Base-by-base conservation (phyloP, 2,797 vertebrate species). In the Oryzias dopingdopingensis region DNA sequence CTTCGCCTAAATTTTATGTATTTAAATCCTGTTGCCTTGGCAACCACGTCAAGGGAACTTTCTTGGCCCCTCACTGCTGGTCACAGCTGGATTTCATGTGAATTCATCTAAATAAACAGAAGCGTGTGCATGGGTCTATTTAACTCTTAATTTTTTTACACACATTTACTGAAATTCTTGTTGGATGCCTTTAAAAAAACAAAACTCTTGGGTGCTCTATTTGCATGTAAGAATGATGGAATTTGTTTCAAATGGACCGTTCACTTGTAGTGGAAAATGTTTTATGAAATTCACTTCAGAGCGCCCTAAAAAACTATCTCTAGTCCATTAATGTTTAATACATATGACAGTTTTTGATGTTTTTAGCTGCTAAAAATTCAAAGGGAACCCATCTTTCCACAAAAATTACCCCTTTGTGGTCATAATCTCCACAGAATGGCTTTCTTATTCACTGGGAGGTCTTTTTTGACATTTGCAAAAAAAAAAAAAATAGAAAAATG, bases 321-420 rank as follows among this genome's bases (percentile, higher is more conserved):
- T 3, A 3, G 10, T 37, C 32, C 32, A 37, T 37, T 12, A 13
- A 37, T 37, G 12, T 37, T 37, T 37, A 12, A 37, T 37, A 37
- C 3, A 12, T 37, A 4, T 37, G 32, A 37, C 18, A 47, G 23
- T 23, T 59, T 59, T 43, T 22, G 6, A 56, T 67, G 18, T 42
- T 47, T 14, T 40, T 22, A 56, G 53, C 16, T 13, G 44, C 20
- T n/a, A 54, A 56, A 67, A 56, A 37, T 43, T 64, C 44, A 45
- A 42, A 41, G 20, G 29, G 15, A 23, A 45, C 40, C 12, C 26
- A 6, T 63, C 15, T 55, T 52, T 63, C 49, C 18, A 51, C 29
- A 26, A 43, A 29, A 29, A 15, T 24, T 14, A 10, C 3, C 23
- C 2, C 8, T 26, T 20, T 10, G 10, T 37, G 32, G 2, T 37